Evolutionary conservation across 2,888 invertebrate genomes (phyloP), one percentile per base, ranked within the genome.

Genomic region (Drosophila birchii): DNA sequence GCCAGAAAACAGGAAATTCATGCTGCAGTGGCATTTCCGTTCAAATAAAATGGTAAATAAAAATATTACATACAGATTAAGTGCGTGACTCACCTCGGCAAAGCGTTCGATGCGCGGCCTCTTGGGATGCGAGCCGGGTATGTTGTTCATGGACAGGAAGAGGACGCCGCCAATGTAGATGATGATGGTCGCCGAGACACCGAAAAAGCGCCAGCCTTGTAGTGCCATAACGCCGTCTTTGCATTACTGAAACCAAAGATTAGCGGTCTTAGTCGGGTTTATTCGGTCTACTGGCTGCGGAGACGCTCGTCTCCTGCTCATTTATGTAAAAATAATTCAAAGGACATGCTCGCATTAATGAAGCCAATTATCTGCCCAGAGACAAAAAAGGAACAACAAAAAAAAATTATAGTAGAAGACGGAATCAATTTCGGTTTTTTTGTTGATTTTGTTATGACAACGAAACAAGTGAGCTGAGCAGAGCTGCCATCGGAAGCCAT

Each of bases 161-260:
- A 92, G 80, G 34, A 92, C 92, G 67, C 92, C 92, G 78, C 91
- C 91, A 72, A 92, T 91, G 80, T 92, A 92, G 75, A 92, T 91
- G 86, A 92, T 90, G 78, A 93, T 92, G 80, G 91, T 91, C 80
- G 90, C 91, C 85, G 92, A 91, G 80, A 92, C 91, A 81, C 92
- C 92, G 87, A 92, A 90, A 87, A 93, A 90, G 88, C 92, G 92
- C 92, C 92, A 92, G 86, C 92, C 91, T 90, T 92, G 92, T 86
- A 92, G 86, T 91, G 91, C 91, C 92, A 92, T 92, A 75, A 87
- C 91, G 91, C 87, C 82, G 80, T 57, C 84, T 89, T 90, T 84
- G 88, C 90, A 90, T 90, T 81, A 88, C 91, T 91, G 63, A 78
- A 78, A 85, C 14, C 36, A 45, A 16, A 16, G 41, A 75, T 60